Evolutionary conservation across 2,113 vertebrate species (phyloP).

Genomic region (Tringa solitaria): DNA sequence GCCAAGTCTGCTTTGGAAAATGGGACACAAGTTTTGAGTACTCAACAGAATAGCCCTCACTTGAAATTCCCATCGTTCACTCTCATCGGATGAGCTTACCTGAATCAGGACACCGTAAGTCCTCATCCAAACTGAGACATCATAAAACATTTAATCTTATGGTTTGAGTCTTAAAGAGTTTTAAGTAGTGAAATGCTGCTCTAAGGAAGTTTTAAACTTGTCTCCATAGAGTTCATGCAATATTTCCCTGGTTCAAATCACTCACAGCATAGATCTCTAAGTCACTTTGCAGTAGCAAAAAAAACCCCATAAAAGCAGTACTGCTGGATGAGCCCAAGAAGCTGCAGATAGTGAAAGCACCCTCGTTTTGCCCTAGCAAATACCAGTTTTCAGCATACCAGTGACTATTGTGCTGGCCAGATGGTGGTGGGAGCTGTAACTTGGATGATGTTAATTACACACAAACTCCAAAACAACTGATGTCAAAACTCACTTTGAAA

Average conservation of each 20-base stretch:
- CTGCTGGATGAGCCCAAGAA: not conserved
- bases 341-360: not conserved
- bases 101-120: not conserved
- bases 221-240: not conserved
- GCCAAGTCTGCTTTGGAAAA: not conserved
- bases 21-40: not conserved
- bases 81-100: not conserved
- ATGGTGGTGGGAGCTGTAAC: slow-evolving; percentile 24
- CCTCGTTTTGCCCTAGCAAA: not conserved
- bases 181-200: not conserved
- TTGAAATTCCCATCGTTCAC: not conserved
- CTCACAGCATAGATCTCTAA: not conserved
- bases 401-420: not conserved
- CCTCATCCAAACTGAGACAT: not conserved
- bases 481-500: slow-evolving; percentile 19
- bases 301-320: not conserved
- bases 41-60: not conserved
- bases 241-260: not conserved
- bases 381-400: not conserved
- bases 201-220: not conserved
- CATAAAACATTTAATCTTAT: not conserved
- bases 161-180: not conserved
- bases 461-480: slow-evolving; percentile 11
- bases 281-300: not conserved
- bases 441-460: not conserved